These are phyloP conservation scores for Tragelaphus oryx DNA, from an alignment of 2,797 vertebrate species.

Conservation along the genomic window DNA sequence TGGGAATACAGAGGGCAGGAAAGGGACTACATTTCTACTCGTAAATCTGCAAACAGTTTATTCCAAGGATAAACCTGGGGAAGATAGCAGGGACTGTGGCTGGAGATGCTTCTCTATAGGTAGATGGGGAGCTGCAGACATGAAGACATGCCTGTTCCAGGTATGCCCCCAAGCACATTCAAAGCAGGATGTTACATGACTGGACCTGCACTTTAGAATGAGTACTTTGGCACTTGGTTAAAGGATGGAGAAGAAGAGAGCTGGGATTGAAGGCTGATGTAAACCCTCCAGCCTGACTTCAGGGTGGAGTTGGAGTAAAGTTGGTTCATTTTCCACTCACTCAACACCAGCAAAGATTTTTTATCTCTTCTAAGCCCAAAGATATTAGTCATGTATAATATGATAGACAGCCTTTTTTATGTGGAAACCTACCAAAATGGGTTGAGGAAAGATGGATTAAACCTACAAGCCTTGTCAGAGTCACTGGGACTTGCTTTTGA, in stretches of 20 bases:
- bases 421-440: neutral
- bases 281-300: neutral
- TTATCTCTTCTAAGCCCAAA: constrained; percentile 7
- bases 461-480: neutral
- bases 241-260: neutral
- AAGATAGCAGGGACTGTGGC: neutral
- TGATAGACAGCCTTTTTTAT: neutral
- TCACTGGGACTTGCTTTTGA: neutral
- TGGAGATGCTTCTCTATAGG: neutral
- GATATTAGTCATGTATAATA: neutral
- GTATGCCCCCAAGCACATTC: neutral
- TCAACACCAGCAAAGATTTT: neutral
- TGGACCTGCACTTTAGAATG: neutral
- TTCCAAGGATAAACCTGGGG: neutral
- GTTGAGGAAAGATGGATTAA: neutral
- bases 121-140: neutral
- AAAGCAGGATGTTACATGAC: neutral
- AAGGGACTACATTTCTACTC: neutral
- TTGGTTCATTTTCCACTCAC: neutral
- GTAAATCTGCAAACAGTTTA: neutral
- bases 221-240: neutral
- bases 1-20: neutral
- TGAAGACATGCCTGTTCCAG: neutral
- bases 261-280: neutral
- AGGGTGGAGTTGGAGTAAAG: neutral